Conservation (phyloP, 2,888 invertebrate genomes). For the Cabera pusaria region DNA sequence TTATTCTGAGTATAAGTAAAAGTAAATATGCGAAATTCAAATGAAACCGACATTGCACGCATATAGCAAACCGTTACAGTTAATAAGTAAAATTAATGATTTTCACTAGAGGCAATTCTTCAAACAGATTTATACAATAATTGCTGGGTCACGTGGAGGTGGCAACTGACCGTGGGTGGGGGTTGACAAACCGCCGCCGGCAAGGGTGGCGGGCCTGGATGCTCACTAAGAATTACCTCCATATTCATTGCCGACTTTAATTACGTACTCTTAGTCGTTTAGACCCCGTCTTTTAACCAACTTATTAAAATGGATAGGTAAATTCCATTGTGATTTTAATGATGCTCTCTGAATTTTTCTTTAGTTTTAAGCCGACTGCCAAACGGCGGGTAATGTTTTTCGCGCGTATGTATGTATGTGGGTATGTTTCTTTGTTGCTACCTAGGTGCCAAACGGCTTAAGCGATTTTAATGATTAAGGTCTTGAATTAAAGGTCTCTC, state of each 20-base stretch:
- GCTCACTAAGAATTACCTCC: constrained; percentile 36
- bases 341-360: constrained; percentile 8
- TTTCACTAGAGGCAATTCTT: constrained; percentile 7
- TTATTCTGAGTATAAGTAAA: too few relatives aligned
- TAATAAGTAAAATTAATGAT: constrained; percentile 1
- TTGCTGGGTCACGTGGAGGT: constrained; percentile 5
- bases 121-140: constrained; percentile 11
- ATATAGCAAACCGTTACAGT: too few relatives aligned
- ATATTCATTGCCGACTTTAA: constrained; percentile 47
- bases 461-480: too few relatives aligned
- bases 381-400: too few relatives aligned
- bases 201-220: constrained; percentile 5
- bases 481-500: too few relatives aligned
- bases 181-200: constrained; percentile 9
- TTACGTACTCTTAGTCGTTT: constrained; percentile 37
- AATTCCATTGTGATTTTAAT: constrained; percentile 30
- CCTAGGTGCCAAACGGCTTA: too few relatives aligned
- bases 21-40: too few relatives aligned
- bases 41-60: too few relatives aligned
- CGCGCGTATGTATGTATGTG: too few relatives aligned
- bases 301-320: constrained; percentile 32
- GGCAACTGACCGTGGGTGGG: constrained; percentile 12
- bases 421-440: too few relatives aligned
- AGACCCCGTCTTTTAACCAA: constrained; percentile 27
- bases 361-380: too few relatives aligned